Evolutionary conservation across 2,888 invertebrate species (phyloP), one percentile per base, ranked within the genome.

Genomic region (Noctuana brunneofusca): DNA sequence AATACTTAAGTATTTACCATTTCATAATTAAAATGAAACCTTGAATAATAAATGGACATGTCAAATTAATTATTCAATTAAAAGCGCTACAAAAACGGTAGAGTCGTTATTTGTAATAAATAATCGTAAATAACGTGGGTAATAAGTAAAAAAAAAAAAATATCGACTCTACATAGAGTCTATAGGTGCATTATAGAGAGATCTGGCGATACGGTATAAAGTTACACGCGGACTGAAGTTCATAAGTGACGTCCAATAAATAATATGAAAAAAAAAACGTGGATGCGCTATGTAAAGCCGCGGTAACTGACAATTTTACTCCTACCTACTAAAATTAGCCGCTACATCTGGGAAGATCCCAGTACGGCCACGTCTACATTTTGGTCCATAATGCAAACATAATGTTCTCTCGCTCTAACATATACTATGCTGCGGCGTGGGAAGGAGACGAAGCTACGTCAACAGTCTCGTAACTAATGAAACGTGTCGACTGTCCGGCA

Each of bases 401-500:
- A 70, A 63, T 72, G 71, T 78, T 71, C 73, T 87, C 87, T 71
- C 80, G 1, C 73, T 87, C 80, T 73, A 67, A 69, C 76, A 62
- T 67, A 63, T 30, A 38, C 14, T 18, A 43, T 30, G 30, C 65
- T 22, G 55, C 48, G 18, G 52, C 24, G 79, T 41, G 60, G 52
- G 81, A 89, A 63, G 72, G 86, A 83, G 90, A 87, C 75, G 62
- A 78, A 73, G 70, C 67, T 71, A 75, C 62, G 75, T 83, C 83
- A 83, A 84, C 83, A 82, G 83, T 81, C 78, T 78, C 83, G 79
- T 75, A 80, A 73, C 89, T 88, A 89, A 90, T 90, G 79, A 89
- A 76, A 82, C 90, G 89, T 89, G 81, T 87, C 90, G 83, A 84
- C 81, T 87, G 84, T 87, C 89, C 85, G 76, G 76, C 68, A 75